A percentile compares a stretch with the other conserved stretches of the same genome.
Evolutionary conservation across 2,888 invertebrate genomes (phyloP).

Genomic region (Cyaniris semiargus): DNA sequence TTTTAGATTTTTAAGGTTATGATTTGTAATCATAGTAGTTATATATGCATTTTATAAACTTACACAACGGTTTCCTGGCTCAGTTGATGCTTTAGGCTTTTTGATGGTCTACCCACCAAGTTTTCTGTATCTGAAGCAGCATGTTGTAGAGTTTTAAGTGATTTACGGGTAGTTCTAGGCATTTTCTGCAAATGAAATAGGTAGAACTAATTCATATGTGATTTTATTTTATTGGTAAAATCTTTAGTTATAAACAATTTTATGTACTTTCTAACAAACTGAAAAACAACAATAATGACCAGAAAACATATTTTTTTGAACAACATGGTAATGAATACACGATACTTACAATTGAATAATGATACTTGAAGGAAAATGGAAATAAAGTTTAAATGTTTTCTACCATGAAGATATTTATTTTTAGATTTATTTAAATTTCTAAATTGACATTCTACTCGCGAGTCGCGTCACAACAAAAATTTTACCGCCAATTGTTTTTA

Average conservation of each 20-base stretch:
- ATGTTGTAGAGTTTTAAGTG: slow-evolving; percentile 87
- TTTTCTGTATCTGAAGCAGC: slow-evolving; percentile 88
- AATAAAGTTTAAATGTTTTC: background rate
- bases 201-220: background rate
- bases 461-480: slow-evolving; percentile 6
- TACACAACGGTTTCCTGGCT: slow-evolving; percentile 74
- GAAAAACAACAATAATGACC: background rate
- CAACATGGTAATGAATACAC: background rate
- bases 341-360: background rate
- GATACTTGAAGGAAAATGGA: background rate
- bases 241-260: background rate
- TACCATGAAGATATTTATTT: background rate
- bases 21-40: background rate
- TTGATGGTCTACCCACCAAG: slow-evolving; percentile 83
- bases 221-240: background rate
- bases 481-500: background rate
- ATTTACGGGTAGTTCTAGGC: slow-evolving; percentile 81
- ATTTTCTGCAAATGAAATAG: slow-evolving; percentile 72
- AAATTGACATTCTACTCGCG: background rate
- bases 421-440: background rate
- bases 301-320: background rate
- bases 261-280: background rate
- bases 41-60: slow-evolving; percentile 46
- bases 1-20: background rate
- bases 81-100: slow-evolving; percentile 75